Evolutionary conservation across 2,888 invertebrate genomes (phyloP).

Genomic region (Carterocephalus palaemon): DNA sequence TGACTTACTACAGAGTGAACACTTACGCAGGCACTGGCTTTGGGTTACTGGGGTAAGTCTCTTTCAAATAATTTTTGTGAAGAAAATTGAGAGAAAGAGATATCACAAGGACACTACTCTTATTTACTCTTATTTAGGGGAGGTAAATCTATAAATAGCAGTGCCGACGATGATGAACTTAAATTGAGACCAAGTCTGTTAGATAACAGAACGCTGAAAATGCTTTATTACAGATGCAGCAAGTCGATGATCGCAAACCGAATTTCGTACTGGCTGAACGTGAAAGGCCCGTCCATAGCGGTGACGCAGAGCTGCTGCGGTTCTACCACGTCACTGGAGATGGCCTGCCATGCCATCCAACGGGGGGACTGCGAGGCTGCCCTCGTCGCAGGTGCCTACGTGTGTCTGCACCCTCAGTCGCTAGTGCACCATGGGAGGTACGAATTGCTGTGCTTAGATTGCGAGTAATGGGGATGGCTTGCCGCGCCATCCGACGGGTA

Average conservation of each 20-base stretch:
- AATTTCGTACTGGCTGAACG: slow-evolving; percentile 9
- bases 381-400: not conserved
- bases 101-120: not conserved
- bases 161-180: too few species aligned
- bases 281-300: not conserved
- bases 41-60: slow-evolving; percentile 12
- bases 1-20: not conserved
- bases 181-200: not conserved
- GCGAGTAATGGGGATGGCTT: too few species aligned
- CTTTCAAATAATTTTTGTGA: not conserved
- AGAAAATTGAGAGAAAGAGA: not conserved
- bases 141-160: too few species aligned
- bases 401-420: not conserved
- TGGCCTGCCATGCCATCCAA: not conserved
- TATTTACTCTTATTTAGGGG: too few species aligned
- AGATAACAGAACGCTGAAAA: not conserved
- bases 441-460: not conserved
- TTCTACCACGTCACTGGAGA: not conserved
- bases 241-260: slow-evolving; percentile 8
- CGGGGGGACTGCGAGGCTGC: slow-evolving; percentile 5
- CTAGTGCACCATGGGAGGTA: slow-evolving; percentile 1
- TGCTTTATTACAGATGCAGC: slow-evolving; percentile 2
- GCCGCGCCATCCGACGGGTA: too few species aligned
- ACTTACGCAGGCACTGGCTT: not conserved
- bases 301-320: not conserved